These are phyloP conservation scores for Eupithecia insigniata DNA, from an alignment of 2,888 invertebrate genomes.

Conservation along the genomic window DNA sequence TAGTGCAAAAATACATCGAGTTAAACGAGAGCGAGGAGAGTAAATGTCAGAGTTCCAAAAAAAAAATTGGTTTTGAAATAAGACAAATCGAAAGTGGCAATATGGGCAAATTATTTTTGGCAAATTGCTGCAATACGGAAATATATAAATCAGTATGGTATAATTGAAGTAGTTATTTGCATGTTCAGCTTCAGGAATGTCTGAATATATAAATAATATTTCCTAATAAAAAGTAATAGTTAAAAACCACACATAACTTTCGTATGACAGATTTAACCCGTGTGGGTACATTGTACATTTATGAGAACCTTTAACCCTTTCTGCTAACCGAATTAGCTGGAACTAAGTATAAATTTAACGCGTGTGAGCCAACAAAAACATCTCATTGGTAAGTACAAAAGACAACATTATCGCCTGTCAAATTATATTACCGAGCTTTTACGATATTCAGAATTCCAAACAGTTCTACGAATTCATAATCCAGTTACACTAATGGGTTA, in stretches of 20 bases:
- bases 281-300: not conserved
- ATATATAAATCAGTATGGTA: slow-evolving; percentile 1
- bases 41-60: slow-evolving; percentile 17
- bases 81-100: not conserved
- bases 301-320: not conserved
- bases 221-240: slow-evolving; percentile 1
- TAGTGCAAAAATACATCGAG: slow-evolving; percentile 37
- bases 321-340: not conserved
- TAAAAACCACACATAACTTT: not conserved
- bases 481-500: slow-evolving; percentile 15
- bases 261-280: not conserved
- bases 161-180: slow-evolving; percentile 6
- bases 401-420: slow-evolving; percentile 24
- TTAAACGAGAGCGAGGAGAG: slow-evolving; percentile 31
- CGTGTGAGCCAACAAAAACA: slow-evolving; percentile 20
- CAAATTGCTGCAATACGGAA: slow-evolving; percentile 16
- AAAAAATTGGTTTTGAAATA: not conserved
- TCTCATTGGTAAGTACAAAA: slow-evolving; percentile 20
- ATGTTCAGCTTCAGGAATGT: slow-evolving; percentile 13
- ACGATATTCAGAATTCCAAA: slow-evolving; percentile 14
- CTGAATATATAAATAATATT: slow-evolving; percentile 9
- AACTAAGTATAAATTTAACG: not conserved
- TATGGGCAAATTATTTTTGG: not conserved
- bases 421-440: slow-evolving; percentile 21
- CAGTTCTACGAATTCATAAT: slow-evolving; percentile 20